Evolutionary conservation across 2,113 vertebrate genomes (phyloP), one percentile per base, ranked within the genome.

Genomic region (Phalacrocorax aristotelis): DNA sequence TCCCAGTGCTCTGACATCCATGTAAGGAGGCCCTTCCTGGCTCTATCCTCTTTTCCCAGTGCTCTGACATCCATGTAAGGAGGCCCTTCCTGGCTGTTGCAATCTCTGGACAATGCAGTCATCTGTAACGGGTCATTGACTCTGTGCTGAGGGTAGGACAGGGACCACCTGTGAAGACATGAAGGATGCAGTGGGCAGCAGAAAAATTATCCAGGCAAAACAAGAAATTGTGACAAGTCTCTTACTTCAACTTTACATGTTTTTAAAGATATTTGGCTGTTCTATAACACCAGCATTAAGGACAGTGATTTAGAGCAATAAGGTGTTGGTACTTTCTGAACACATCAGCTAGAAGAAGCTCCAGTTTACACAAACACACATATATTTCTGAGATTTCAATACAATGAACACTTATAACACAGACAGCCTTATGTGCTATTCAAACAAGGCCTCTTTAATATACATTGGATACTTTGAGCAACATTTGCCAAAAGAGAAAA

Each of bases 121-220:
- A 71, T 15, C 26, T 72, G 38, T 30, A 61, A 46, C 2, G 2
- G 20, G 23, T 85, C 66, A 48, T 17, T 79, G 51, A 82, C 22
- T 26, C 34, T 55, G n/a, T 6, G 23, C 13, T 29, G 27, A 6
- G 7, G 4, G 8, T 8, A 80, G 40, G 14, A 70, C 20, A 57
- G 40, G 7, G 55, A 48, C 5, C 1, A 18, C 8, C 0, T 1
- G 18, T 34, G 16, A 49, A 55, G 29, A 49, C 1, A 5, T 7
- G 2, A 55, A 11, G 17, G 6, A 9, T 49, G 54, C 4, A 21
- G 23, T 22, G 19, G 29, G 22, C 12, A 65, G n/a, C 58, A 94
- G 48, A 68, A 93, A 64, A 89, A 38, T 9, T 64, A 52, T 32
- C 44, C n/a, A 71, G 42, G 32, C 15, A 58, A 72, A 84, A 77